A percentile compares a stretch with the other conserved stretches of the same genome.
Conservation (phyloP, 2,888 invertebrate genomes). For the Erynnis tages region DNA sequence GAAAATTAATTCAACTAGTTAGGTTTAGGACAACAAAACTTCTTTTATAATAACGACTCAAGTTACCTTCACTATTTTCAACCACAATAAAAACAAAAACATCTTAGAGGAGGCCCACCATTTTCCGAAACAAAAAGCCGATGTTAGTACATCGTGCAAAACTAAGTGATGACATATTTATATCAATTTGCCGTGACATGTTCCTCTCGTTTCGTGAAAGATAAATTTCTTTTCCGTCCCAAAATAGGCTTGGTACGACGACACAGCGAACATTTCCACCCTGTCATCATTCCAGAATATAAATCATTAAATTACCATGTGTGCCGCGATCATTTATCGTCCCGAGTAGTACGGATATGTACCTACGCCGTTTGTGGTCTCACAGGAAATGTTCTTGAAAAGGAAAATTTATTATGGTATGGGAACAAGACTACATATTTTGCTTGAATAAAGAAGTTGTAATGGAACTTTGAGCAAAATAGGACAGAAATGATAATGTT, state of each 20-base stretch:
- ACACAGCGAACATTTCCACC: constrained; percentile 30
- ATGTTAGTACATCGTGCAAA: constrained; percentile 11
- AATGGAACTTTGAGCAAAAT: neutral
- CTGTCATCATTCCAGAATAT: constrained; percentile 29
- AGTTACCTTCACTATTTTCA: neutral
- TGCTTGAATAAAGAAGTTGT: neutral
- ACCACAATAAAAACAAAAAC: neutral
- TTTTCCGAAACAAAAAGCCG: constrained; percentile 10
- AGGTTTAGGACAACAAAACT: too few species aligned
- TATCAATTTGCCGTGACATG: constrained; percentile 31
- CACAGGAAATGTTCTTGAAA: constrained; percentile 25
- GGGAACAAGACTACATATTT: constrained; percentile 9
- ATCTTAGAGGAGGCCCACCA: neutral
- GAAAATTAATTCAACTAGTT: too few species aligned
- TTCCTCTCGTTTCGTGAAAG: constrained; percentile 30
- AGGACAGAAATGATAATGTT: too few species aligned
- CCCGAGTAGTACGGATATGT: constrained; percentile 18
- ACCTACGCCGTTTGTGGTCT: neutral
- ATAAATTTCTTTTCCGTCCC: constrained; percentile 31
- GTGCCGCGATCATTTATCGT: constrained; percentile 29
- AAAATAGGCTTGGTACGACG: constrained; percentile 26
- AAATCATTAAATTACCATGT: constrained; percentile 33
- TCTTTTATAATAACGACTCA: neutral
- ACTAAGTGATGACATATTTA: constrained; percentile 23
- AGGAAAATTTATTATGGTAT: constrained; percentile 17